A percentile compares a stretch with the other conserved stretches of the same genome.
Conservation (phyloP, 1,140 invertebrate species). For the Orius insidiosus region DNA sequence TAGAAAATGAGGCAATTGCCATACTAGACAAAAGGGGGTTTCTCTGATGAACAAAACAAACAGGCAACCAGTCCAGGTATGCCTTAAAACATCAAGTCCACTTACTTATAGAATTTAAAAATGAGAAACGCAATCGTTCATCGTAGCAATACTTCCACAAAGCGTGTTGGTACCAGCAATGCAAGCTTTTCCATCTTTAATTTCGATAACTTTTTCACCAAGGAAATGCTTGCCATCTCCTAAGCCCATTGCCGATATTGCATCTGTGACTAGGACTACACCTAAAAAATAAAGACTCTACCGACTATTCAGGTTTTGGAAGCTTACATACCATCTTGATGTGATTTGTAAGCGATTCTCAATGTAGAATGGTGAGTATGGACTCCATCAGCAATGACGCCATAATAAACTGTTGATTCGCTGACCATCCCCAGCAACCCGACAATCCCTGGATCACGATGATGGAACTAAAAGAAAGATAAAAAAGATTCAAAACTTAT, state of each 20-base stretch:
- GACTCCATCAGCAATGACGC: conserved; percentile 90
- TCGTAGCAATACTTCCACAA: conserved; percentile 60
- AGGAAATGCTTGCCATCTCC: conserved; percentile 69
- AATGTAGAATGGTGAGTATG: conserved; percentile 93
- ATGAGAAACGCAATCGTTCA: conserved; percentile 67
- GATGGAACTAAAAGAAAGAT: conserved; percentile 81
- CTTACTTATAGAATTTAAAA: conserved; percentile 66
- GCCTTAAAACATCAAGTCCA: background rate
- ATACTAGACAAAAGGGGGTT: too few relatives aligned
- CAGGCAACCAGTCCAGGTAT: too few relatives aligned
- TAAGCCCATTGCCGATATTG: conserved; percentile 82
- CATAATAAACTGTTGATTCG: conserved; percentile 66
- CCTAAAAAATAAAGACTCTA: conserved; percentile 33
- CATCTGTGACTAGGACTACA: conserved; percentile 87
- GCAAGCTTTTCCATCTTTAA: conserved; percentile 54
- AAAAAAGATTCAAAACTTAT: too few relatives aligned
- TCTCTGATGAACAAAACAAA: too few relatives aligned
- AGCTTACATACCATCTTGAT: conserved; percentile 54
- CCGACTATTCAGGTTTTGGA: conserved; percentile 3
- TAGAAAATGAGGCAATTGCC: too few relatives aligned
- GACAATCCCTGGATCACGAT: conserved; percentile 89
- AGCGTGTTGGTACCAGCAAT: conserved; percentile 76
- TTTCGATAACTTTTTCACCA: conserved; percentile 66
- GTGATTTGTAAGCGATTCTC: conserved; percentile 75
- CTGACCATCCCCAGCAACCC: conserved; percentile 57